These are phyloP conservation scores for Coccyzus lansbergi DNA, from an alignment of 2,797 vertebrate genomes.

Conservation along the genomic window DNA sequence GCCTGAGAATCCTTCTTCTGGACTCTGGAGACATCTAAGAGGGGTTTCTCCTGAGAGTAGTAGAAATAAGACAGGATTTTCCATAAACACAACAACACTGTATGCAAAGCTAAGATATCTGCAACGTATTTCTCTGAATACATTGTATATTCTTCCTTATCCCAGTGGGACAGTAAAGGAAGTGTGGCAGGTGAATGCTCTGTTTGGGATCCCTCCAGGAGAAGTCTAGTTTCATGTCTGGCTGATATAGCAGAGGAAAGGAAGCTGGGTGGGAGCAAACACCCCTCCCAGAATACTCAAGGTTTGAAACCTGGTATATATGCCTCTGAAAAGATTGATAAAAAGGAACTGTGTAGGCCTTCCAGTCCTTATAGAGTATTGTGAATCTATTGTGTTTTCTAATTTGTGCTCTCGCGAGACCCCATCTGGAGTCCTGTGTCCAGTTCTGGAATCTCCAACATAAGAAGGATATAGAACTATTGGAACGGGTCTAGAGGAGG, in stretches of 20 bases:
- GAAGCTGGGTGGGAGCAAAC: background rate
- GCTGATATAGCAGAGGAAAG: background rate
- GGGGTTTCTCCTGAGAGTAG: background rate
- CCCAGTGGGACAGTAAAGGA: background rate
- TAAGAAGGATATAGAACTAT: too few relatives aligned
- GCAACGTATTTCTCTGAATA: background rate
- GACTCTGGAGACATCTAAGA: background rate
- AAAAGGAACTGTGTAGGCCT: rapidly evolving
- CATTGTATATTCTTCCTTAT: background rate
- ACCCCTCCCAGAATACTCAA: background rate
- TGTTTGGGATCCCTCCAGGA: background rate
- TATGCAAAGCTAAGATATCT: background rate
- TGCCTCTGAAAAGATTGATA: background rate
- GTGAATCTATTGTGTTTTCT: conserved; percentile 6
- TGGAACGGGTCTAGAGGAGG: too few relatives aligned
- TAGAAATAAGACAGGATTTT: background rate
- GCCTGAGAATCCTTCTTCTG: background rate
- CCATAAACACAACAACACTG: background rate
- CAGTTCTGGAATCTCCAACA: too few relatives aligned
- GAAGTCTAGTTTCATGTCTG: background rate
- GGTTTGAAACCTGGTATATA: rapidly evolving
- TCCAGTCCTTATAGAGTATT: rapidly evolving
- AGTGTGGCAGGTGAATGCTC: background rate
- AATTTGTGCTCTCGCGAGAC: too few relatives aligned
- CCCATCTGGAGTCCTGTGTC: too few relatives aligned